These are phyloP conservation scores for Drosophila nigrodunni DNA, from an alignment of 1,140 invertebrate species.

Conservation along the genomic window DNA sequence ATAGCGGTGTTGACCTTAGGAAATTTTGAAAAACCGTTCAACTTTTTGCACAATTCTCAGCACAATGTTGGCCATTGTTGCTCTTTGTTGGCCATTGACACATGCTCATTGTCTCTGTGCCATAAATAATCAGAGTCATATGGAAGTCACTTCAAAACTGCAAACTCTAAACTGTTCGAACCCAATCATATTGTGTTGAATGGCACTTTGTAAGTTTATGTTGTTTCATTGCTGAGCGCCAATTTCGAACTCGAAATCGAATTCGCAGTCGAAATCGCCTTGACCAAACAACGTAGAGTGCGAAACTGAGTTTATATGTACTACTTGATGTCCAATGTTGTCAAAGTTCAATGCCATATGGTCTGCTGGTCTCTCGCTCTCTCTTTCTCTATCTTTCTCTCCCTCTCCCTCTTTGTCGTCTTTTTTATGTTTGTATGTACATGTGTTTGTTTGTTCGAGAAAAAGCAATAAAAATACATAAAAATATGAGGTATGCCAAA, in stretches of 20 bases:
- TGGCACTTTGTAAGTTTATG: conserved; percentile 67
- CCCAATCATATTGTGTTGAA: conserved; percentile 33
- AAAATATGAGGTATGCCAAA: conserved; percentile 8
- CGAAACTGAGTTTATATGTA: conserved; percentile 15
- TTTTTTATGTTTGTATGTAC: conserved; percentile 25
- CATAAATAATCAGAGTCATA: conserved; percentile 69
- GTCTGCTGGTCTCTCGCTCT: not conserved
- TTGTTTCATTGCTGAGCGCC: not conserved
- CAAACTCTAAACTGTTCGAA: conserved; percentile 8
- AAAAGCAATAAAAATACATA: conserved; percentile 14
- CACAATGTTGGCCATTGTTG: conserved; percentile 57
- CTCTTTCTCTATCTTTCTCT: too few relatives aligned
- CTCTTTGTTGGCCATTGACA: conserved; percentile 73
- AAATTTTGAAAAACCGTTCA: conserved; percentile 46
- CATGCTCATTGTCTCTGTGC: conserved; percentile 66
- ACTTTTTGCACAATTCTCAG: conserved; percentile 45
- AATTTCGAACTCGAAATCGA: not conserved
- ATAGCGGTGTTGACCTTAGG: conserved; percentile 55
- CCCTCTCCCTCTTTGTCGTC: conserved; percentile 5
- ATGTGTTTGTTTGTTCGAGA: conserved; percentile 7
- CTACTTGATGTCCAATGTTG: conserved; percentile 14
- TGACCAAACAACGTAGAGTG: conserved; percentile 56
- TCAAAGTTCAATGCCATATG: conserved; percentile 70
- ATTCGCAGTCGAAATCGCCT: conserved; percentile 46
- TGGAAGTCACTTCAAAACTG: not conserved